Evolutionary conservation across 2,888 invertebrate genomes (phyloP).

Genomic region (Dasysyrphus tricinctus): DNA sequence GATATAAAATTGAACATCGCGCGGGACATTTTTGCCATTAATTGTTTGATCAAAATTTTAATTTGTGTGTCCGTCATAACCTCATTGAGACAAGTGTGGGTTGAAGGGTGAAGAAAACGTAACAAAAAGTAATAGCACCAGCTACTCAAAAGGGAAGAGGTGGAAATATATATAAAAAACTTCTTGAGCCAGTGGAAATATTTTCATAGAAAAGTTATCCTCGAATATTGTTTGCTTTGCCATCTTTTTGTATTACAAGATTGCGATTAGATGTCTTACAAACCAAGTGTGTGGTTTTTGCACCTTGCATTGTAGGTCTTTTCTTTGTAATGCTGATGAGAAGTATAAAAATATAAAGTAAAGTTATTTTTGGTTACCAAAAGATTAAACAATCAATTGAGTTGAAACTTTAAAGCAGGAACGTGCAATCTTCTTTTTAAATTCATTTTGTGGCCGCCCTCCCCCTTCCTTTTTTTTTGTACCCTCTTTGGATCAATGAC

Average conservation of each 20-base stretch:
- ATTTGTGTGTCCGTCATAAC: conserved; percentile 59
- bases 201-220: not conserved
- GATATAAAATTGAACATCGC: not conserved
- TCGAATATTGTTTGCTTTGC: not conserved
- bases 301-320: not conserved
- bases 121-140: conserved; percentile 27
- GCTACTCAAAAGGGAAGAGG: conserved; percentile 1
- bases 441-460: not conserved
- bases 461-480: not conserved
- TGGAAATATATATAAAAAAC: conserved; percentile 9
- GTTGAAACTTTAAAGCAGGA: conserved; percentile 17
- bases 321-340: not conserved
- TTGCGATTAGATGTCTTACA: too few species aligned
- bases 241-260: not conserved
- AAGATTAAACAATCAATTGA: not conserved
- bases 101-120: conserved; percentile 50
- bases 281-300: not conserved
- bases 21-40: conserved; percentile 14
- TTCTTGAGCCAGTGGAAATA: conserved; percentile 46
- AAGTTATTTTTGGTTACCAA: too few species aligned
- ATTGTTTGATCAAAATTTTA: not conserved
- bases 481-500: not conserved
- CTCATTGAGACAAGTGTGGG: conserved; percentile 49
- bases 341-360: too few species aligned
- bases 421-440: conserved; percentile 41